Evolutionary conservation across 1,140 invertebrate species (phyloP).

Genomic region (Sinonovacula constricta): DNA sequence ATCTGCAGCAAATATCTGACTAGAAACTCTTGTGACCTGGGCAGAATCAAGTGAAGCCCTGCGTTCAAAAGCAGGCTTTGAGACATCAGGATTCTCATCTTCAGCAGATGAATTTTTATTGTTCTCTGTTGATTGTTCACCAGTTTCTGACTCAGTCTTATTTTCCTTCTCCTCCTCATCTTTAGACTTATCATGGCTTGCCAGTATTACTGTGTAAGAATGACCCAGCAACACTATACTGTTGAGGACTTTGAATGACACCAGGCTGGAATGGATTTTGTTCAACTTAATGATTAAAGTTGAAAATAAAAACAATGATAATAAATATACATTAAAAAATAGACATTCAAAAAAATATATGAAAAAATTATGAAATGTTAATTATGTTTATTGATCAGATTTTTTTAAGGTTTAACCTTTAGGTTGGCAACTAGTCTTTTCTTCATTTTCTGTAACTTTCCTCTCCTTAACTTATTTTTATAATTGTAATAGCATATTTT

Average conservation of each 20-base stretch:
- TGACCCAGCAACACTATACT: constrained; percentile 93
- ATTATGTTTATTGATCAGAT: too few relatives aligned
- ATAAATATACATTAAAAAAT: too few relatives aligned
- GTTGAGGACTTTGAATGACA: constrained; percentile 90
- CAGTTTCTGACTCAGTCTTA: constrained; percentile 9
- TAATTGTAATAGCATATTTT: too few relatives aligned
- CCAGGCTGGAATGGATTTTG: constrained; percentile 81
- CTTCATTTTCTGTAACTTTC: too few relatives aligned
- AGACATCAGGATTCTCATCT: not conserved
- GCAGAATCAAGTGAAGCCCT: constrained; percentile 12
- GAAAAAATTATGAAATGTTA: too few relatives aligned
- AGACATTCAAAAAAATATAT: too few relatives aligned
- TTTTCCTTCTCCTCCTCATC: constrained; percentile 12
- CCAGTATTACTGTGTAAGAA: constrained; percentile 85
- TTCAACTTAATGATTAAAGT: too few relatives aligned
- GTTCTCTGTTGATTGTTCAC: too few relatives aligned
- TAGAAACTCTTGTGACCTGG: constrained; percentile 14
- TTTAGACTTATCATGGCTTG: constrained; percentile 31
- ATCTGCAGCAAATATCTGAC: constrained; percentile 38
- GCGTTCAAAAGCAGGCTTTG: not conserved
- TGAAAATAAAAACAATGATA: too few relatives aligned
- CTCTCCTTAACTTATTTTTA: too few relatives aligned
- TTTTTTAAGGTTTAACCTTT: too few relatives aligned
- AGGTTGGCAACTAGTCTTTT: too few relatives aligned
- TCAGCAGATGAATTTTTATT: not conserved